Percentiles rank a stretch among this genome's conserved stretches.
phyloP scores from a whole-genome alignment of 1,140 invertebrate species.

The Thaumatotibia leucotreta region DNA sequence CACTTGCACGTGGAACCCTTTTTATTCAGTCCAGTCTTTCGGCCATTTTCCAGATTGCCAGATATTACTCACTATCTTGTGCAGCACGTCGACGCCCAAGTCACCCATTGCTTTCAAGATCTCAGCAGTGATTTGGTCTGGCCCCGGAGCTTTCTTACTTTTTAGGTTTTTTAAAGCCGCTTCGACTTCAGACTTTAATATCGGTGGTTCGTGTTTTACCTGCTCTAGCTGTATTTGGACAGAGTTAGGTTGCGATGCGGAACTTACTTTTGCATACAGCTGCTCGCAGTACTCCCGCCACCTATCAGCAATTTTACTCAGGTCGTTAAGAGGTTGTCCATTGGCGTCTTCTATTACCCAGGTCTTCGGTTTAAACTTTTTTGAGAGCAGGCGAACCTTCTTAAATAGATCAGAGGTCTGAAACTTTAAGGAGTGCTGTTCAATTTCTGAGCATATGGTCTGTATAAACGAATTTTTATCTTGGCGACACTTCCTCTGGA shows the following conservation, averaged over 20 bases:
- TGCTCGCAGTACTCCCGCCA: conserved; percentile 13
- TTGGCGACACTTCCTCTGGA: too few relatives aligned
- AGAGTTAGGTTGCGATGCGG: too few relatives aligned
- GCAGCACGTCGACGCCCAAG: background rate
- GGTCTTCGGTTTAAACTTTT: conserved; percentile 16
- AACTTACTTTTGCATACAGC: background rate
- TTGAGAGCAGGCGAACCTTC: conserved; percentile 17
- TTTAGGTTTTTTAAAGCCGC: conserved; percentile 1
- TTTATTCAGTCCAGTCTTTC: too few relatives aligned
- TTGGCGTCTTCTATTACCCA: conserved; percentile 17
- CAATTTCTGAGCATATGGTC: too few relatives aligned
- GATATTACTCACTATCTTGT: too few relatives aligned
- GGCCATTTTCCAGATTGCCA: too few relatives aligned
- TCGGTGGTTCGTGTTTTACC: conserved; percentile 12
- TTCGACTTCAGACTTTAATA: background rate
- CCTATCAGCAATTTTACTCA: background rate
- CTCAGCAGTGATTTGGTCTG: conserved; percentile 7
- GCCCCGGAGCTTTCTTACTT: conserved; percentile 3
- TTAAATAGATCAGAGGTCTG: conserved; percentile 19
- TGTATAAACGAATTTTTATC: too few relatives aligned
- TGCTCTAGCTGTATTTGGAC: too few relatives aligned
- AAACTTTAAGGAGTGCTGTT: too few relatives aligned
- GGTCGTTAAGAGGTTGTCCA: conserved; percentile 2
- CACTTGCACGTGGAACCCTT: too few relatives aligned
- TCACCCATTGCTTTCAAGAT: conserved; percentile 5